Base-by-base conservation (phyloP, 1,140 invertebrate species). In the Pseudomyrmex gracilis region DNA sequence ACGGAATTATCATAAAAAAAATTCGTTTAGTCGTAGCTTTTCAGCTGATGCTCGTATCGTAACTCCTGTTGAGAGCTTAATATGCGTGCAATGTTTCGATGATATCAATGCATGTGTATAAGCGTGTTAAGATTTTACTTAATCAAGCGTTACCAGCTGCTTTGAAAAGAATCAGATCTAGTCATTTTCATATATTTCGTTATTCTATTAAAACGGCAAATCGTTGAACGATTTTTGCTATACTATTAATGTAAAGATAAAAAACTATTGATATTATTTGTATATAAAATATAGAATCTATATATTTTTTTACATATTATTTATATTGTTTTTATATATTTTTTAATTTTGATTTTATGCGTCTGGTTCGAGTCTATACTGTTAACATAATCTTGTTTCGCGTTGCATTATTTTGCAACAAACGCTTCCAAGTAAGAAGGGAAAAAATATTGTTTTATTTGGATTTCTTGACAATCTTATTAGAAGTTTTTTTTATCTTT, bases 51-150 rank as follows among this genome's bases (percentile, higher is more conserved):
- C 47, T 86, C 83, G 12, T 66, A 86, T 34, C 22, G 60, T 67
- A 60, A 64, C 78, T 55, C 60, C 53, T 49, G 83, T 84, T 34
- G 34, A 34, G 68, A 78, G 55, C 55, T 83, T 87, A 58, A 85
- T 82, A 82, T 51, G 24, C 57, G 53, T 82, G 61, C 58, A 45
- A 77, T 73, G 63, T 60, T 58, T 55, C 24, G 53, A 45, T 67
- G 34, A 47, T 67, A 13, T 74, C 47, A 15, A 82, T 73, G 57
- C 70, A 82, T 73, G 10, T 45, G 24, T 84, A 47, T 83, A 63
- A 51, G 66, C 77, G 67, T 84, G 78, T 71, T 86, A 60, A 55
- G 84, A 20, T 51, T 85, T 76, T 57, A 47, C 22, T 83, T 58
- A 43, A 51, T 61, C 60, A 53, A 55, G 17, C 53, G 64, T 70